A percentile compares a stretch with the other conserved stretches of the same genome.
Conservation (phyloP, 92 coral and sea anemone species). For the Diadumene lineata region DNA sequence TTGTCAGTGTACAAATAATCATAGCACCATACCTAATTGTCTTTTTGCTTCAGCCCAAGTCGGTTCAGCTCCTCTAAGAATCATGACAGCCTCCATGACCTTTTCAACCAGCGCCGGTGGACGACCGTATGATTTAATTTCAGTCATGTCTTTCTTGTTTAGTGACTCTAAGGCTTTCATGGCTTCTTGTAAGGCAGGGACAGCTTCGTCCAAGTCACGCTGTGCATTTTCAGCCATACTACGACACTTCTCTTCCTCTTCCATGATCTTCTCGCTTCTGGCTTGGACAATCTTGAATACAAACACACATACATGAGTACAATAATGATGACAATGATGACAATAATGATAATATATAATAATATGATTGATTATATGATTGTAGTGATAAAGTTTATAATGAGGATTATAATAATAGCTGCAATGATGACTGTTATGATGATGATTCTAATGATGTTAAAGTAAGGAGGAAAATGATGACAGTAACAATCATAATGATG, state of each 20-base stretch:
- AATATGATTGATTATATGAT: too few species aligned
- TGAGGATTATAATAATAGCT: not conserved
- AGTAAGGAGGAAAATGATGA: not conserved
- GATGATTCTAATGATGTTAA: not conserved
- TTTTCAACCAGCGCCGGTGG: conserved; percentile 98
- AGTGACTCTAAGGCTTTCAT: conserved; percentile 93
- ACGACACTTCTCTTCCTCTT: conserved; percentile 96
- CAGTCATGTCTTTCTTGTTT: conserved; percentile 99
- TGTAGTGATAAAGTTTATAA: not conserved
- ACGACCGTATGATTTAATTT: conserved; percentile 96
- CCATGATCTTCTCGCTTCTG: conserved; percentile 95
- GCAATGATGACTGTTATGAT: not conserved
- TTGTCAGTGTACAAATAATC: not conserved
- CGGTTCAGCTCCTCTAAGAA: conserved; percentile 88
- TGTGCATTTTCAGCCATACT: conserved; percentile 98
- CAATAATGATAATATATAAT: too few species aligned
- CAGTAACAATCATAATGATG: not conserved
- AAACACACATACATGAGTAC: too few species aligned
- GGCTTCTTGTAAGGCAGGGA: conserved; percentile 97
- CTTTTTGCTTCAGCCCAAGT: conserved; percentile 99
- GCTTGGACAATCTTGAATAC: conserved; percentile 83
- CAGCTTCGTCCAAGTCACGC: conserved; percentile 93
- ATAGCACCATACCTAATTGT: conserved; percentile 75
- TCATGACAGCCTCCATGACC: conserved; percentile 99
- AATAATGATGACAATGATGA: not conserved